phyloP scores from a whole-genome alignment of 2,797 vertebrate species.

The Microtus obscurus region DNA sequence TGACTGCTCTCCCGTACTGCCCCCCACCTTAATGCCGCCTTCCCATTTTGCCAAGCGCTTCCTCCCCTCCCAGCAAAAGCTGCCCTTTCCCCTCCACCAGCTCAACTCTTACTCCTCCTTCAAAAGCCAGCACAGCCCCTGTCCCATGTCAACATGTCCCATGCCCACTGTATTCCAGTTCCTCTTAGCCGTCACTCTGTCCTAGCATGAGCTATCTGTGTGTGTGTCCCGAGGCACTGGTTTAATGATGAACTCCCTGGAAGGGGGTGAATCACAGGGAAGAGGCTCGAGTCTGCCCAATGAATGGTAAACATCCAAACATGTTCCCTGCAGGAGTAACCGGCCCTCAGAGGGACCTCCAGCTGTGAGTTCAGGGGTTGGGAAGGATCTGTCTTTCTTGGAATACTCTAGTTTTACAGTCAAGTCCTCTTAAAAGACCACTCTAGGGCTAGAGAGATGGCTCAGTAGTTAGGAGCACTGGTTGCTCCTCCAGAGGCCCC shows the following conservation, averaged over 20 bases:
- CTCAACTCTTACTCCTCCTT: neutral
- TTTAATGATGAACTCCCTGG: neutral
- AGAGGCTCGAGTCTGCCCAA: accelerated
- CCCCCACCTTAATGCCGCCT: neutral
- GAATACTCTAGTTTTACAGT: neutral
- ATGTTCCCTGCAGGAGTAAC: neutral
- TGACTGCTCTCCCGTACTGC: neutral
- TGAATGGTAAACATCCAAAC: neutral
- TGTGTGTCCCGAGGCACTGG: neutral
- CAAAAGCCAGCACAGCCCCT: neutral
- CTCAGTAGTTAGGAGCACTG: neutral
- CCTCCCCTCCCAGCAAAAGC: neutral
- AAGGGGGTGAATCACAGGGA: accelerated
- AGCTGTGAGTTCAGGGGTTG: neutral
- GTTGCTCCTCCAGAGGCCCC: neutral
- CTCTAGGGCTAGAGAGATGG: neutral
- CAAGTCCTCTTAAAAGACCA: neutral
- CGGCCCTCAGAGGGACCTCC: neutral
- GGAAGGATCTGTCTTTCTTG: neutral
- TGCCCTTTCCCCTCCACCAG: neutral
- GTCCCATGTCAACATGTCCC: neutral
- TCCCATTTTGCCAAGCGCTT: neutral
- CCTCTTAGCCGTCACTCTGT: neutral
- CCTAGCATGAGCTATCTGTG: neutral
- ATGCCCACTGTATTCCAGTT: neutral